Evolutionary conservation across 2,888 invertebrate genomes (phyloP).

Genomic region (Dexiosoma caninum): DNA sequence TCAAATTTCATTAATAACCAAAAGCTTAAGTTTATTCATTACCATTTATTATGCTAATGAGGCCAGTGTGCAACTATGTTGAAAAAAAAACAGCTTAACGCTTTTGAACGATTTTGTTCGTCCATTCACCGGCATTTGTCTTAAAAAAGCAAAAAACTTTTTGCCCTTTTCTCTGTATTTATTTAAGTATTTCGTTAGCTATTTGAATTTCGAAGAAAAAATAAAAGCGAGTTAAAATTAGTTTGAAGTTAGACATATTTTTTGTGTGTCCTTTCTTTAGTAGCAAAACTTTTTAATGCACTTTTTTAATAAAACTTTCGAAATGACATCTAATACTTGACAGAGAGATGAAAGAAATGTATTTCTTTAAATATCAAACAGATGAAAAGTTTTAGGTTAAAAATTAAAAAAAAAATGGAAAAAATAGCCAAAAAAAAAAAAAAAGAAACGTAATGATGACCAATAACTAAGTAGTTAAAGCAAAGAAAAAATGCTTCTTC

Average conservation of each 20-base stretch:
- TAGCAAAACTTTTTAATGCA: conserved; percentile 48
- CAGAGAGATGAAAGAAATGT: conserved; percentile 24
- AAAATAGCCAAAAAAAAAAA: background rate
- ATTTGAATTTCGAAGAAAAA: background rate
- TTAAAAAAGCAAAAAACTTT: conserved; percentile 47
- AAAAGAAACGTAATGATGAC: background rate
- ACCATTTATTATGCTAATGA: no score
- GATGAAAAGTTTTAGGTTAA: background rate
- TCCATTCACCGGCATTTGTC: conserved; percentile 19
- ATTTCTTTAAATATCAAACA: background rate
- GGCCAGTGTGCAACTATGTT: background rate
- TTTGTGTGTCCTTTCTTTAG: conserved; percentile 6
- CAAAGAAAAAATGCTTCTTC: background rate
- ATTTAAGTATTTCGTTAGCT: conserved; percentile 51
- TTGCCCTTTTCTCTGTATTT: conserved; percentile 57
- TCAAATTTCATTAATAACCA: no score
- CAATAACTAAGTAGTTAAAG: background rate
- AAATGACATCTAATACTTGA: conserved; percentile 45
- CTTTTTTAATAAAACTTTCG: conserved; percentile 54
- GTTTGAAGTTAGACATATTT: conserved; percentile 39
- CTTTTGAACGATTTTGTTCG: conserved; percentile 50
- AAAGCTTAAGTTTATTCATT: no score
- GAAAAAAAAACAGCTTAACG: conserved; percentile 6
- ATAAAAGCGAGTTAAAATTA: background rate
- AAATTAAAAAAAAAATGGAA: background rate